These are phyloP conservation scores for Chelon auratus DNA, from an alignment of 2,797 vertebrate species.

Conservation along the genomic window DNA sequence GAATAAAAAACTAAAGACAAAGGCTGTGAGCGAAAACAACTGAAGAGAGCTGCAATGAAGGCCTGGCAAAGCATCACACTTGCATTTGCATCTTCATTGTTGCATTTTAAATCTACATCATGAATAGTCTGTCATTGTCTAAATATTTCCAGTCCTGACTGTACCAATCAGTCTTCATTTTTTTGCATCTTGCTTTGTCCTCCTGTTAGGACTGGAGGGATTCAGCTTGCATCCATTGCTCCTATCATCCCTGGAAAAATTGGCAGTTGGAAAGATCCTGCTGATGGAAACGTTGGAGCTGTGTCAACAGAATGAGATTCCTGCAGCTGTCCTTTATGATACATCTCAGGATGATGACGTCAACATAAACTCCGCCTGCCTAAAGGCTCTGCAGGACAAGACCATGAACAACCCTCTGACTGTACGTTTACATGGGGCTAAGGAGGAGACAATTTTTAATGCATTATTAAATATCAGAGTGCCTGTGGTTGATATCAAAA, in stretches of 20 bases:
- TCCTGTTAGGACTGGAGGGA: constrained; percentile 86
- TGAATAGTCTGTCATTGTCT: no score
- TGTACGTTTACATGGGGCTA: constrained; percentile 75
- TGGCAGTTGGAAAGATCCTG: constrained; percentile 90
- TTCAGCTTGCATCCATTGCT: constrained; percentile 87
- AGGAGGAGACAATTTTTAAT: not conserved
- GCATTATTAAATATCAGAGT: not conserved
- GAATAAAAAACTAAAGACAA: no score
- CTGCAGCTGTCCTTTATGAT: constrained; percentile 91
- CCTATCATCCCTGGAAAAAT: constrained; percentile 85
- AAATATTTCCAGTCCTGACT: no score
- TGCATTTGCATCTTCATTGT: no score
- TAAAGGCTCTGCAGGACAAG: constrained; percentile 88
- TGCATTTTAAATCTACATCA: no score
- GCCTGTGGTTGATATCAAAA: not conserved
- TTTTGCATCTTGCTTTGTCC: not conserved
- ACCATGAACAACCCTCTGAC: constrained; percentile 88
- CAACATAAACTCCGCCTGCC: constrained; percentile 90
- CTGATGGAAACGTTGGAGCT: constrained; percentile 90
- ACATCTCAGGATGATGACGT: constrained; percentile 93
- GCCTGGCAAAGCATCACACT: no score
- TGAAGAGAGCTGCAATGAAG: no score
- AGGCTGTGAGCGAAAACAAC: no score
- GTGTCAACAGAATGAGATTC: constrained; percentile 75
- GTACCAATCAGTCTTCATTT: not conserved